A percentile compares a stretch with the other conserved stretches of the same genome.
phyloP scores from a whole-genome alignment of 1,140 invertebrate species.

The Trichogramma pretiosum region DNA sequence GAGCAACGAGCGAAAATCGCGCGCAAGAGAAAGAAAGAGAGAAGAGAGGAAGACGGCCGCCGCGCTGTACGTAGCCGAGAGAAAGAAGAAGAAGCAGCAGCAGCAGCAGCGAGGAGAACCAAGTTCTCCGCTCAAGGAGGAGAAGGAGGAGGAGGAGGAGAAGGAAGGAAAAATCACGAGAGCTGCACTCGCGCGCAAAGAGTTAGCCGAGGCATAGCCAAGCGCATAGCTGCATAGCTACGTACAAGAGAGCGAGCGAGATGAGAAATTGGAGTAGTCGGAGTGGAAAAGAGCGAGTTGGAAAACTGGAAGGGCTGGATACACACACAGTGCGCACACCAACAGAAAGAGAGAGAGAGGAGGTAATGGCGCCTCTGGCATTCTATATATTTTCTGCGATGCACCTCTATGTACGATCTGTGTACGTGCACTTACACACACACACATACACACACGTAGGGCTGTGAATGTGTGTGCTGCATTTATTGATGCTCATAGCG shows the following conservation, averaged over 20 bases:
- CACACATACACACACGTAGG: no score
- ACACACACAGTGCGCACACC: conserved; percentile 1
- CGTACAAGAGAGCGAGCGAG: conserved; percentile 13
- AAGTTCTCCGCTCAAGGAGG: conserved; percentile 5
- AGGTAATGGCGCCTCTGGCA: conserved; percentile 15
- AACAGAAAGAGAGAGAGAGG: conserved; percentile 9
- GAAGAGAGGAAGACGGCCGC: conserved; percentile 13
- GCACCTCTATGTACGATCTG: no score
- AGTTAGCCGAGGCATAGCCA: conserved; percentile 14
- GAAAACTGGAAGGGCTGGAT: conserved; percentile 24
- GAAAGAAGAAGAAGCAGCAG: conserved; percentile 20
- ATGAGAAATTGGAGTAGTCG: conserved; percentile 22
- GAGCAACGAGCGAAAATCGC: no score
- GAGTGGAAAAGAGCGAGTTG: conserved; percentile 27
- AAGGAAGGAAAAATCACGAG: conserved; percentile 17
- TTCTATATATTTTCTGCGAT: no score
- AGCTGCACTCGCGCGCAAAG: conserved; percentile 19
- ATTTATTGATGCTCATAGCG: no score
- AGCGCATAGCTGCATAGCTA: no score
- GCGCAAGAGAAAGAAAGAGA: conserved; percentile 14
- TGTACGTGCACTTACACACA: no score
- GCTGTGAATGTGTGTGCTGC: not conserved
- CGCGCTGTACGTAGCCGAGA: conserved; percentile 4
- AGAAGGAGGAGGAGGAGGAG: conserved; percentile 20
- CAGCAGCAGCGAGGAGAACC: conserved; percentile 18